Evolutionary conservation across 2,113 vertebrate genomes (phyloP).

Genomic region (Neodon shergylaensis): DNA sequence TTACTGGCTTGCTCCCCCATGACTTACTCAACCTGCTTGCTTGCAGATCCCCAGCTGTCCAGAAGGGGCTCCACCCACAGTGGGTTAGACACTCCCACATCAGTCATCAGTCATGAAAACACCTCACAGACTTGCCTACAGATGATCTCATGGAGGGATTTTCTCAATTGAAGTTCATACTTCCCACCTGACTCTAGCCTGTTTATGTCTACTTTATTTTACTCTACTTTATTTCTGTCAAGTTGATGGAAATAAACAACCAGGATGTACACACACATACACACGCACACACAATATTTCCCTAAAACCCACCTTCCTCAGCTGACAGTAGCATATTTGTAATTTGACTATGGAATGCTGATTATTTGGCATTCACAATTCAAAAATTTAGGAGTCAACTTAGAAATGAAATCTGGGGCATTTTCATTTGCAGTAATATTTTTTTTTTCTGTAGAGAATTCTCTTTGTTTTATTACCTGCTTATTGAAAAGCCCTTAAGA

Average conservation of each 20-base stretch:
- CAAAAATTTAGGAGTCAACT: not conserved
- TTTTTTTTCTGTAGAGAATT: not conserved
- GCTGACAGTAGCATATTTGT: not conserved
- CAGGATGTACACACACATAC: not conserved
- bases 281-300: not conserved
- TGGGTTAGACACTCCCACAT: not conserved
- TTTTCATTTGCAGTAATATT: not conserved
- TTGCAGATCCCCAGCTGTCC: not conserved
- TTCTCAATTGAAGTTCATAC: not conserved
- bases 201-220: not conserved
- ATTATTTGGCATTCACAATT: not conserved
- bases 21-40: not conserved
- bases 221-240: not conserved
- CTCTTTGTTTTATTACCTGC: slow-evolving; percentile 3
- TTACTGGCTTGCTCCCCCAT: not conserved
- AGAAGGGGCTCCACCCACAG: not conserved
- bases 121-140: not conserved
- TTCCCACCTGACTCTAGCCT: not conserved
- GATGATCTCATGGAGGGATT: not conserved
- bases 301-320: not conserved
- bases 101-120: not conserved
- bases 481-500: slow-evolving; percentile 37
- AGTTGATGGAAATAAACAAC: not conserved
- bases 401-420: slow-evolving; percentile 18
- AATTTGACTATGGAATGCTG: not conserved